These are phyloP conservation scores for Conus canariensis DNA, from an alignment of 2,888 invertebrate genomes.

Conservation along the genomic window DNA sequence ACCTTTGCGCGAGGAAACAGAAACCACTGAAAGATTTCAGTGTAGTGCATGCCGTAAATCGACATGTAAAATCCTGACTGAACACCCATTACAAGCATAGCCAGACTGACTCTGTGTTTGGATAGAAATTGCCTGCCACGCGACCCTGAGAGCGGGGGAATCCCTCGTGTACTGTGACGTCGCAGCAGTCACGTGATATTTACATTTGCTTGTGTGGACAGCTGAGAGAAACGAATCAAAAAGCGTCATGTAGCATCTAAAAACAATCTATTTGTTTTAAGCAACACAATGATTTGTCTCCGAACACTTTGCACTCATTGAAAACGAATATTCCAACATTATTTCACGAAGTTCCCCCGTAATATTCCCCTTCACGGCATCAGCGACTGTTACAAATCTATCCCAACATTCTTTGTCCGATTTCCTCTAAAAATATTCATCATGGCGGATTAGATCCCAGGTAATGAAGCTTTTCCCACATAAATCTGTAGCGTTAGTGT, in stretches of 20 bases:
- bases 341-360: background rate
- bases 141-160: slow-evolving; percentile 25
- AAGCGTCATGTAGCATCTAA: background rate
- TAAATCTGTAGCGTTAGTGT: slow-evolving; percentile 14
- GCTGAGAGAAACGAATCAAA: background rate
- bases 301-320: background rate
- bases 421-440: slow-evolving; percentile 71
- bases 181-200: slow-evolving; percentile 35
- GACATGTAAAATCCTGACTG: background rate
- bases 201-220: background rate
- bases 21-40: background rate
- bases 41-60: no score
- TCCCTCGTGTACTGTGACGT: slow-evolving; percentile 37
- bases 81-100: background rate
- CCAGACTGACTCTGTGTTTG: background rate
- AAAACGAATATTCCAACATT: background rate
- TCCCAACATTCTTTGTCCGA: slow-evolving; percentile 56
- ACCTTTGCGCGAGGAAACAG: background rate
- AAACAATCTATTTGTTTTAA: background rate
- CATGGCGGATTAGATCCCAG: slow-evolving; percentile 61
- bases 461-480: slow-evolving; percentile 48
- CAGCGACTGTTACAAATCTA: slow-evolving; percentile 38
- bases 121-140: background rate
- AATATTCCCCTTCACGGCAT: background rate
- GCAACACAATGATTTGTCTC: background rate